These are phyloP conservation scores for Rostratula benghalensis DNA, from an alignment of 2,113 vertebrate species.

Conservation along the genomic window DNA sequence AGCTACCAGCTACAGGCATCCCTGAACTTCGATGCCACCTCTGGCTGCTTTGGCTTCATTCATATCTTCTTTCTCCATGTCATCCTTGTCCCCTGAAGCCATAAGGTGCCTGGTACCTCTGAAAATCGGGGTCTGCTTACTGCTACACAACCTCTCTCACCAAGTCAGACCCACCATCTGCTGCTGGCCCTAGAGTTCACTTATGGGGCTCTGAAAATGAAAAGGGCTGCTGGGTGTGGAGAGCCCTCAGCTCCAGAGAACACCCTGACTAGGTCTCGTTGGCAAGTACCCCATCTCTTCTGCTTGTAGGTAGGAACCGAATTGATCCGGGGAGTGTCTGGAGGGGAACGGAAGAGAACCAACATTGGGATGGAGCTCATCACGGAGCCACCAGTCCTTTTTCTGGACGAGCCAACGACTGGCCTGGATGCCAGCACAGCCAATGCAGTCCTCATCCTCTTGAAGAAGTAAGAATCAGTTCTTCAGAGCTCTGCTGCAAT, in stretches of 20 bases:
- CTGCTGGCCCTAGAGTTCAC: background rate
- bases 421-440: slow-evolving; percentile 66
- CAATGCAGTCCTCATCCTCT: slow-evolving; percentile 57
- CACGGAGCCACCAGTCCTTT: slow-evolving; percentile 56
- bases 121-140: background rate
- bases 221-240: background rate
- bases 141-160: background rate
- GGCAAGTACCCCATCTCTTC: background rate
- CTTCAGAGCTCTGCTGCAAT: background rate
- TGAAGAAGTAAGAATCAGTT: slow-evolving; percentile 54
- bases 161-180: background rate
- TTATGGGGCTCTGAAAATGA: background rate
- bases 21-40: background rate
- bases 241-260: background rate
- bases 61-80: background rate
- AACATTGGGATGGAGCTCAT: slow-evolving; percentile 65
- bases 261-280: background rate
- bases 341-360: slow-evolving; percentile 65
- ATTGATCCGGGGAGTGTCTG: slow-evolving; percentile 60
- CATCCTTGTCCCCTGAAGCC: background rate
- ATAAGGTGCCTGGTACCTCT: background rate
- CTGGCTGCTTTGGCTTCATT: background rate
- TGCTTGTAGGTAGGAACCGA: slow-evolving; percentile 60
- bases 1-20: background rate
- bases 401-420: slow-evolving; percentile 60